Evolutionary conservation across 2,113 vertebrate genomes (phyloP).

Genomic region (Sigmodon hispidus): DNA sequence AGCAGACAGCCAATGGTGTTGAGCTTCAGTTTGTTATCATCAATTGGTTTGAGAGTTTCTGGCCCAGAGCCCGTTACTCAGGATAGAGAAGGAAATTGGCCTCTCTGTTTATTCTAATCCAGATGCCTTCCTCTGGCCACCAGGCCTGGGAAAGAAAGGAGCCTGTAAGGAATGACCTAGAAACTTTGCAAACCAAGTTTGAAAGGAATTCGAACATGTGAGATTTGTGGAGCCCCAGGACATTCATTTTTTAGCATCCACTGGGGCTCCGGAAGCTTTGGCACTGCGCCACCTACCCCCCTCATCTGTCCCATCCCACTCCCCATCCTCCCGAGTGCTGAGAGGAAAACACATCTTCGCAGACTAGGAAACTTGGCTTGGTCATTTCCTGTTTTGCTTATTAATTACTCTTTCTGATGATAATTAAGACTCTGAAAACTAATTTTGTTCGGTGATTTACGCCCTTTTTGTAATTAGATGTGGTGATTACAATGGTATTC

Average conservation of each 20-base stretch:
- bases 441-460: constrained; percentile 74
- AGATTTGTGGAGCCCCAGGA: neutral
- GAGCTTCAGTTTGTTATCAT: constrained; percentile 63
- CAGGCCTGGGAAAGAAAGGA: constrained; percentile 30
- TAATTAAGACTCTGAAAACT: constrained; percentile 74
- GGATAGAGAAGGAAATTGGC: neutral
- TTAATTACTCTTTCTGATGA: constrained; percentile 75
- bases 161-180: constrained; percentile 66
- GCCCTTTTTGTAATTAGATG: constrained; percentile 65
- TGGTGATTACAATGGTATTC: constrained; percentile 45
- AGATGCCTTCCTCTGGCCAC: constrained; percentile 45
- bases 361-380: neutral
- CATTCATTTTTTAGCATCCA: neutral
- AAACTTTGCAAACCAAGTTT: constrained; percentile 64
- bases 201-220: constrained; percentile 55
- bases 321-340: neutral
- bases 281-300: neutral
- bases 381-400: constrained; percentile 71
- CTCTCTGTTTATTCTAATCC: constrained; percentile 70
- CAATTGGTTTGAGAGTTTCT: constrained; percentile 69
- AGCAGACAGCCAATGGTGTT: constrained; percentile 44
- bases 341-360: neutral
- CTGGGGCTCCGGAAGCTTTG: neutral
- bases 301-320: neutral
- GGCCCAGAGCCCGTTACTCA: constrained; percentile 67